phyloP scores from a whole-genome alignment of 2,113 vertebrate genomes.

The Chlorodrepanis virens region DNA sequence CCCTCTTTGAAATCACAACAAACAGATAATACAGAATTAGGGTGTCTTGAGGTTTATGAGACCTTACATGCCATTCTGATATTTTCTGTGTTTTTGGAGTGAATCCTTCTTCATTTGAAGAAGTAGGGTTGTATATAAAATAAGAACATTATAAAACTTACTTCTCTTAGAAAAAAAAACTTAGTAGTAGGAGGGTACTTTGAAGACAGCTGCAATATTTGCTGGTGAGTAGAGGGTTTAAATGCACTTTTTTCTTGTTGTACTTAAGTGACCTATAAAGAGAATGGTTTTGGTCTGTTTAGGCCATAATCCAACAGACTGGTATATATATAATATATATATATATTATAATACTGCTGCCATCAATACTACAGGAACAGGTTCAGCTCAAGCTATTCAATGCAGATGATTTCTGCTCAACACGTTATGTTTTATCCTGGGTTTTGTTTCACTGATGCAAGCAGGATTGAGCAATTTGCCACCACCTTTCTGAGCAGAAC shows the following conservation, averaged over 20 bases:
- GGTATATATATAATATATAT: no score
- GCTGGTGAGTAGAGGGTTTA: neutral
- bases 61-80: neutral
- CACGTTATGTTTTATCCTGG: neutral
- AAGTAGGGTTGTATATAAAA: neutral
- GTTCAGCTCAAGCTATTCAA: neutral
- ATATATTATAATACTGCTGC: neutral
- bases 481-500: neutral
- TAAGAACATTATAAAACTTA: neutral
- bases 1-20: neutral
- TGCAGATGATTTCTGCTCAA: neutral
- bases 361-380: neutral
- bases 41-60: neutral
- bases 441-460: neutral
- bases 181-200: neutral
- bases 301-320: neutral
- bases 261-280: neutral
- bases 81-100: neutral
- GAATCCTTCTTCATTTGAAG: neutral
- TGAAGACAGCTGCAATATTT: neutral
- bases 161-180: neutral
- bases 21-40: neutral
- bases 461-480: neutral
- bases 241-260: neutral
- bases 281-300: neutral